Percentiles rank a stretch among this genome's conserved stretches.
phyloP scores from a whole-genome alignment of 2,113 vertebrate genomes.

The Chaetops frenatus region DNA sequence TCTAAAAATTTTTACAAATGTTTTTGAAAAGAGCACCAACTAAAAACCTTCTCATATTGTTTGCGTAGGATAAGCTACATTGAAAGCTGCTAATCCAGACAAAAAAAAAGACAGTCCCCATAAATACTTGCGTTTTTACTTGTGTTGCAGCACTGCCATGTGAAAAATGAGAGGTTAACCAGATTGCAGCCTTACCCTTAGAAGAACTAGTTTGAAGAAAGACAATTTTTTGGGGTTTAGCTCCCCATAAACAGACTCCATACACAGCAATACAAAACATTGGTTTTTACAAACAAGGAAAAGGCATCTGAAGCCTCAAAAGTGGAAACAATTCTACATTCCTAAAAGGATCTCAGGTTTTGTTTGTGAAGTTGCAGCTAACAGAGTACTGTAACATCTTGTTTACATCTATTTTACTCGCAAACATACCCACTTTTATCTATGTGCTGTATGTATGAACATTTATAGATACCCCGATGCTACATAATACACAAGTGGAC shows the following conservation, averaged over 20 bases:
- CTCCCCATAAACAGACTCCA: background rate
- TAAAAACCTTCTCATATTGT: background rate
- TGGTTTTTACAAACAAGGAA: background rate
- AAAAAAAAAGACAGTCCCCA: background rate
- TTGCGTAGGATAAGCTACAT: background rate
- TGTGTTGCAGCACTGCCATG: background rate
- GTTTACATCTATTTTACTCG: background rate
- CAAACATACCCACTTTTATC: background rate
- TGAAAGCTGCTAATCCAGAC: background rate
- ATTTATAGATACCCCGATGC: background rate
- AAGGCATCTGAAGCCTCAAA: background rate
- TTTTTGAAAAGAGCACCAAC: background rate
- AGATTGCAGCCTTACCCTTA: background rate
- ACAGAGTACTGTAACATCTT: background rate
- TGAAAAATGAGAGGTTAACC: background rate
- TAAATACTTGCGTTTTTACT: background rate
- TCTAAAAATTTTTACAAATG: background rate
- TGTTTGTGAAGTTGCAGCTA: background rate
- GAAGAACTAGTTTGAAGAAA: background rate
- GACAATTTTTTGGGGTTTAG: background rate
- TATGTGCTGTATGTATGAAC: rapidly evolving
- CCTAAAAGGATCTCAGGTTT: background rate
- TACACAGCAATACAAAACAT: background rate
- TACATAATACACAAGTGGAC: background rate
- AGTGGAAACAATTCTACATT: background rate